Evolutionary conservation across 2,888 invertebrate genomes (phyloP).

Genomic region (Phyllotreta cruciferae): DNA sequence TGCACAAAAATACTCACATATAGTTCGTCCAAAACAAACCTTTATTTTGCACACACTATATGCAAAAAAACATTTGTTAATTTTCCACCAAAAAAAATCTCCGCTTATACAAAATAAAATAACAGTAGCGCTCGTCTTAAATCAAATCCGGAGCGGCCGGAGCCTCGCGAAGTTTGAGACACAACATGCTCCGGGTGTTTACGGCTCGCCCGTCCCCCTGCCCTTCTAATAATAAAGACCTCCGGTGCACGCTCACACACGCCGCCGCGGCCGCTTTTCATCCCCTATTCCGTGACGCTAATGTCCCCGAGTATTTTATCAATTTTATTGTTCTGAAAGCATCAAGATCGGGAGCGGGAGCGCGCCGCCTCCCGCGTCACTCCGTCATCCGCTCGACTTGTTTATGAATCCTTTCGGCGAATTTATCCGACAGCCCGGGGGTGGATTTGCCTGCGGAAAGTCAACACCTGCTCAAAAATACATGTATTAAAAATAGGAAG

Average conservation of each 20-base stretch:
- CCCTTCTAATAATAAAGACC: constrained; percentile 56
- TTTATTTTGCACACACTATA: no score
- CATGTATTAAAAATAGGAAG: no score
- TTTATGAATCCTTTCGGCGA: constrained; percentile 38
- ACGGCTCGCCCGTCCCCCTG: background rate
- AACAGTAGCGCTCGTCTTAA: no score
- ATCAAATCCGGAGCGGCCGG: no score
- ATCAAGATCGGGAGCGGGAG: constrained; percentile 48
- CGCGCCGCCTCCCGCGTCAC: constrained; percentile 37
- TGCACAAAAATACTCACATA: no score
- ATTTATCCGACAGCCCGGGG: constrained; percentile 34
- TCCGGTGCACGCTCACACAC: constrained; percentile 45
- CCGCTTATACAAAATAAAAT: no score
- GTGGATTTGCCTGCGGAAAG: constrained; percentile 26
- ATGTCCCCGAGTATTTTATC: constrained; percentile 59
- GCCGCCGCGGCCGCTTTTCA: constrained; percentile 51
- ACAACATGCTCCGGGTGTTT: background rate
- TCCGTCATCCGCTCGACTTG: constrained; percentile 39
- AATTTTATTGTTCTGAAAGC: constrained; percentile 58
- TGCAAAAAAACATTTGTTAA: no score
- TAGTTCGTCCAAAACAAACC: no score
- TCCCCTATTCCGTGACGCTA: constrained; percentile 55
- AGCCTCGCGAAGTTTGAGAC: no score
- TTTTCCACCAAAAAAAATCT: no score
- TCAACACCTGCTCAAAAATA: no score